Evolutionary conservation across 2,113 vertebrate species (phyloP).

Genomic region (Rissa tridactyla): DNA sequence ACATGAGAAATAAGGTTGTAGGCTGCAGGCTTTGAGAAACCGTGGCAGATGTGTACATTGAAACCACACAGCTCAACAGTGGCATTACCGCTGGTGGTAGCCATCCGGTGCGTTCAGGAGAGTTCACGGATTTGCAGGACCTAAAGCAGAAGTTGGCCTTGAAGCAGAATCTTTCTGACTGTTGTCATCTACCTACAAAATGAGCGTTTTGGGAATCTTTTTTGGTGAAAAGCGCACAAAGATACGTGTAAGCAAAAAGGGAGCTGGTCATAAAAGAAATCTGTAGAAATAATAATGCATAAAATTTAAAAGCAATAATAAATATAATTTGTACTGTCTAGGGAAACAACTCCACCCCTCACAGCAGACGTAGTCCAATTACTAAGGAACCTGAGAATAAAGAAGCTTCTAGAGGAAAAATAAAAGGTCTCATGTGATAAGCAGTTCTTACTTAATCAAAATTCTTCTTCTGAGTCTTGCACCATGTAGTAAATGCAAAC

Average conservation of each 20-base stretch:
- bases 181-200: not conserved
- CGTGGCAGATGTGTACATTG: fast-evolving
- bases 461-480: not conserved
- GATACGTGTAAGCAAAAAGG: fast-evolving
- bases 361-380: not conserved
- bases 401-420: not conserved
- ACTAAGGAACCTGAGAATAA: not conserved
- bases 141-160: not conserved
- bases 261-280: not conserved
- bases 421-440: not conserved
- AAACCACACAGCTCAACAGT: not conserved
- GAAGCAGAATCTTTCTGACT: not conserved
- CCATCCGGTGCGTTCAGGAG: fast-evolving
- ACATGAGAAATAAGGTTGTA: not conserved
- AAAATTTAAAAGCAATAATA: not conserved
- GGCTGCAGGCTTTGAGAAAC: not conserved
- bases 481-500: not conserved
- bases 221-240: not conserved
- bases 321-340: not conserved
- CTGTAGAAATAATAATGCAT: not conserved
- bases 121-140: not conserved
- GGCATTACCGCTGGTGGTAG: not conserved
- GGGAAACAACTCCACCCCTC: not conserved
- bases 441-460: not conserved
- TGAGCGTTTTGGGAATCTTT: not conserved